Conservation (phyloP, 1,140 invertebrate genomes). For the Leptinotarsa defecta region DNA sequence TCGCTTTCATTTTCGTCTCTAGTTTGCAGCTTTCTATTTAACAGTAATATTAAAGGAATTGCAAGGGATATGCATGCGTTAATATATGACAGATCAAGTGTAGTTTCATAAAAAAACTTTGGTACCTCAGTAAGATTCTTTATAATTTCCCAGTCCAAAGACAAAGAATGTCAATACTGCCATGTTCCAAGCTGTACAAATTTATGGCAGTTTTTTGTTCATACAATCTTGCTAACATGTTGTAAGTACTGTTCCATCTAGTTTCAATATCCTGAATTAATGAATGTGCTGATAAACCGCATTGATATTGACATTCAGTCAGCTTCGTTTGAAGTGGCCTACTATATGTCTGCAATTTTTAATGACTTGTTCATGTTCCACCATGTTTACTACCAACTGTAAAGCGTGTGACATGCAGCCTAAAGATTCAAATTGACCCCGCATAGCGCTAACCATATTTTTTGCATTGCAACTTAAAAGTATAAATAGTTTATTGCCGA, state of each 20-base stretch:
- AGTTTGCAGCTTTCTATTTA: not conserved
- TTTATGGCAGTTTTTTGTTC: not conserved
- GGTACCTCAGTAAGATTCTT: not conserved
- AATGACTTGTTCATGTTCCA: constrained; percentile 31
- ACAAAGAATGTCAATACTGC: not conserved
- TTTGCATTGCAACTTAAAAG: constrained; percentile 32
- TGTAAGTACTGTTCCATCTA: constrained; percentile 39
- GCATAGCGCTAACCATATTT: no score
- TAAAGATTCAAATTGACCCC: not conserved
- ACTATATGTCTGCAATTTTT: constrained; percentile 47
- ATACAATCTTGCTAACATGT: not conserved
- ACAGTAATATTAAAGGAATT: not conserved
- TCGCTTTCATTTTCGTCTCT: not conserved
- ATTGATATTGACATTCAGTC: constrained; percentile 45
- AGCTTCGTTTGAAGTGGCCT: constrained; percentile 46
- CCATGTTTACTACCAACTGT: constrained; percentile 40
- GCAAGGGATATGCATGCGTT: not conserved
- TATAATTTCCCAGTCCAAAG: not conserved
- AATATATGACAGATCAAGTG: not conserved
- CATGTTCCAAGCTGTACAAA: not conserved
- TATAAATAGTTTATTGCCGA: no score
- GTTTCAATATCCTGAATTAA: constrained; percentile 49
- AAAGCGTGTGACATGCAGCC: constrained; percentile 46
- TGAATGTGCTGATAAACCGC: constrained; percentile 39
- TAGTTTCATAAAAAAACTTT: not conserved